Percentiles rank a stretch among this genome's conserved stretches.
These are phyloP conservation scores for Anolis sagrei DNA, from an alignment of 2,113 vertebrate species.

Conservation along the genomic window DNA sequence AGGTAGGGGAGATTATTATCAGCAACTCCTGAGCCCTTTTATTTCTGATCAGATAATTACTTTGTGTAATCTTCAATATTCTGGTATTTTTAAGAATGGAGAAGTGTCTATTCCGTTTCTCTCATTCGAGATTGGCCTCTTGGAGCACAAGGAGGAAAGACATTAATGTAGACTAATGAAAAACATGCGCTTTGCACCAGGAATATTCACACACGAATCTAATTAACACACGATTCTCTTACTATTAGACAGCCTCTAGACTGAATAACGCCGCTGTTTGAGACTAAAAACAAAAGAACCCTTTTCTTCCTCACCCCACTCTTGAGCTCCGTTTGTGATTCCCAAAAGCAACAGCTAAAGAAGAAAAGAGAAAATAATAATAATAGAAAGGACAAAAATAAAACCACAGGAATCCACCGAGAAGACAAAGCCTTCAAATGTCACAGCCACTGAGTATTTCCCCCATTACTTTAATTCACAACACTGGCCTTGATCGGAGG, in stretches of 20 bases:
- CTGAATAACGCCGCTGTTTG: slow-evolving; percentile 27
- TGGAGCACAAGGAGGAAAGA: not conserved
- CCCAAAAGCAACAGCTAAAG: not conserved
- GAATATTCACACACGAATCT: slow-evolving; percentile 76
- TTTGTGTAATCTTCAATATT: not conserved
- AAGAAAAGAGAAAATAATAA: not conserved
- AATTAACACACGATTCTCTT: slow-evolving; percentile 62
- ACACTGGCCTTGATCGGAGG: slow-evolving; percentile 81
- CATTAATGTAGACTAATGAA: slow-evolving; percentile 74
- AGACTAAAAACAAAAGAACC: not conserved
- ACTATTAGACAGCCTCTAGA: slow-evolving; percentile 47
- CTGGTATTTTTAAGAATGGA: not conserved
- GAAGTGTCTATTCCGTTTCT: not conserved
- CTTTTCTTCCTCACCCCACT: slow-evolving; percentile 21
- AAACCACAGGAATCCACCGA: not conserved
- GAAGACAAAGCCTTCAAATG: slow-evolving; percentile 49
- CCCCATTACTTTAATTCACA: slow-evolving; percentile 69
- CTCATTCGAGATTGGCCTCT: not conserved
- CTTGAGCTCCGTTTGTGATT: slow-evolving; percentile 1
- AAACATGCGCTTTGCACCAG: slow-evolving; percentile 72
- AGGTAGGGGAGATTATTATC: not conserved
- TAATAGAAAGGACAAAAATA: not conserved
- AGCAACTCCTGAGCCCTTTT: not conserved
- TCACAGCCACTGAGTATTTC: slow-evolving; percentile 23
- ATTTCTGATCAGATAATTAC: slow-evolving; percentile 18